A percentile compares a stretch with the other conserved stretches of the same genome.
These are phyloP conservation scores for Percopsis omiscomaycus DNA, from an alignment of 2,797 vertebrate species.

Conservation along the genomic window DNA sequence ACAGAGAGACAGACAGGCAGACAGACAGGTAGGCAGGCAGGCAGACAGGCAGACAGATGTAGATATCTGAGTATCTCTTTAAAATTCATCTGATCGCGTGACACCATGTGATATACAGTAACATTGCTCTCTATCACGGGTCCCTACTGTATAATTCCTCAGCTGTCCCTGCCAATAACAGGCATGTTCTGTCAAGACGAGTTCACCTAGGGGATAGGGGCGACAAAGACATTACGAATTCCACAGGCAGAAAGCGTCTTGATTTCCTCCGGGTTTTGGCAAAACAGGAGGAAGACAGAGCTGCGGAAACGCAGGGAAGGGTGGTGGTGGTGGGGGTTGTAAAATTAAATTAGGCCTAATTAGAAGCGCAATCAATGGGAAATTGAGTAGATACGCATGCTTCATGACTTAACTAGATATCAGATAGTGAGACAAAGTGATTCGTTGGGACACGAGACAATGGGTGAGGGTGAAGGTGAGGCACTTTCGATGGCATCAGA, in stretches of 20 bases:
- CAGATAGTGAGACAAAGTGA: constrained; percentile 44
- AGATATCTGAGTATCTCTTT: too few species aligned
- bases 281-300: constrained; percentile 42
- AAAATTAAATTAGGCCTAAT: constrained; percentile 73
- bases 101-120: too few species aligned
- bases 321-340: constrained; percentile 23
- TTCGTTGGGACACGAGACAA: constrained; percentile 49
- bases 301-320: neutral
- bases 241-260: constrained; percentile 40
- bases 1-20: too few species aligned
- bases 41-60: too few species aligned
- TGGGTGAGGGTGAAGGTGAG: constrained; percentile 58
- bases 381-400: constrained; percentile 72
- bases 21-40: too few species aligned
- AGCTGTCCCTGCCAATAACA: constrained; percentile 31
- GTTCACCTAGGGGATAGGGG: constrained; percentile 54
- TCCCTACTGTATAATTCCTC: constrained; percentile 16
- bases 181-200: constrained; percentile 25
- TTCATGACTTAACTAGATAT: constrained; percentile 72
- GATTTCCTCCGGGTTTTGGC: constrained; percentile 63
- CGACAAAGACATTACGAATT: constrained; percentile 58
- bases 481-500: constrained; percentile 45
- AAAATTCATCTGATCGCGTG: too few species aligned
- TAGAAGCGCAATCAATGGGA: constrained; percentile 64
- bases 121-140: too few species aligned